Evolutionary conservation across 2,113 vertebrate species (phyloP).

Genomic region (Apteryx owenii): DNA sequence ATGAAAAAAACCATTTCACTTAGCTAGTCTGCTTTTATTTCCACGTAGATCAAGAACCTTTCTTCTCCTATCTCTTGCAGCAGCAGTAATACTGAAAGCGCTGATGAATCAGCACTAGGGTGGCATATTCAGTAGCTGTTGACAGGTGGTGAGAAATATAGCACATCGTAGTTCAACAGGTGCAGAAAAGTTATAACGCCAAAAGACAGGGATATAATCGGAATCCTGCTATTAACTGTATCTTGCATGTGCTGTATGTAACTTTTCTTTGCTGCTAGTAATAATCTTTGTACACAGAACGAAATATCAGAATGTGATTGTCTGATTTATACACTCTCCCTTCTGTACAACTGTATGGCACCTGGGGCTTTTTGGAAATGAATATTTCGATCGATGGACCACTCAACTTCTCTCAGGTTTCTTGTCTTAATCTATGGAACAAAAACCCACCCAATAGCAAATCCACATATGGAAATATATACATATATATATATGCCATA

Average conservation of each 20-base stretch:
- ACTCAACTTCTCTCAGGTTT: neutral
- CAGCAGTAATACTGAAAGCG: neutral
- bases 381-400: neutral
- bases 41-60: neutral
- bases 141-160: constrained; percentile 3
- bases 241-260: neutral
- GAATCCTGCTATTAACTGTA: neutral
- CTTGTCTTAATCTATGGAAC: neutral
- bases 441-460: neutral
- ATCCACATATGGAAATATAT: neutral
- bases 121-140: constrained; percentile 1
- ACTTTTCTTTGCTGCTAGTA: neutral
- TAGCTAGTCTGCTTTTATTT: neutral
- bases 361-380: neutral
- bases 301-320: neutral
- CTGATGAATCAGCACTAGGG: neutral
- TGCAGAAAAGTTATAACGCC: constrained; percentile 19
- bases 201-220: constrained; percentile 7
- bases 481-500: neutral
- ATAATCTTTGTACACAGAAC: neutral
- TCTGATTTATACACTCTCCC: neutral
- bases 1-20: neutral
- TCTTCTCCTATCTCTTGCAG: neutral
- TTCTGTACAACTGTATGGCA: neutral
- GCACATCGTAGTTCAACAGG: constrained; percentile 6